These are phyloP conservation scores for Oostethus manadensis DNA, from an alignment of 2,113 vertebrate species.

Conservation along the genomic window DNA sequence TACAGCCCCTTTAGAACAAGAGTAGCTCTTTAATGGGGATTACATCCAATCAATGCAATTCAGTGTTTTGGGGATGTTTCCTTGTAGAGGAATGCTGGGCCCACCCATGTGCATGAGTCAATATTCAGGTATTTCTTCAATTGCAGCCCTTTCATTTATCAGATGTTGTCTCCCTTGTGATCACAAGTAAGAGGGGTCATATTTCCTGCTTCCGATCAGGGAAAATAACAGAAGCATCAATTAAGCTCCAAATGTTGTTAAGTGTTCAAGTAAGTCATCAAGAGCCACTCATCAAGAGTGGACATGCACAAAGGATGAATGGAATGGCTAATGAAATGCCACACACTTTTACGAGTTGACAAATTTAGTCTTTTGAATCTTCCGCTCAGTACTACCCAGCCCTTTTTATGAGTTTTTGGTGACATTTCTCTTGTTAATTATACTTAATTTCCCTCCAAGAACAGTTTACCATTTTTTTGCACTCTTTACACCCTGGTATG, in stretches of 20 bases:
- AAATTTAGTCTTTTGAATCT: constrained; percentile 16
- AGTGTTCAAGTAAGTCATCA: constrained; percentile 19
- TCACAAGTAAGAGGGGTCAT: constrained; percentile 7
- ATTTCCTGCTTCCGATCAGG: constrained; percentile 13
- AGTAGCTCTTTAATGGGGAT: neutral
- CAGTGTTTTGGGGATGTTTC: neutral
- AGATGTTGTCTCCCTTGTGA: constrained; percentile 24
- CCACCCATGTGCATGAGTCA: constrained; percentile 34
- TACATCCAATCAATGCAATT: neutral
- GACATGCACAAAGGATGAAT: constrained; percentile 41
- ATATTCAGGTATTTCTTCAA: constrained; percentile 14
- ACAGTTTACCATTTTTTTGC: constrained; percentile 38
- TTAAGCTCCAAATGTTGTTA: constrained; percentile 16
- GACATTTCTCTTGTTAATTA: constrained; percentile 23
- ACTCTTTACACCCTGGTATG: constrained; percentile 31
- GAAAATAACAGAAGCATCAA: constrained; percentile 22
- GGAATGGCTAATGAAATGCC: constrained; percentile 20
- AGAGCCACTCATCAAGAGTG: constrained; percentile 21
- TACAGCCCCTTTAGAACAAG: constrained; percentile 6
- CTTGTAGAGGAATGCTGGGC: neutral
- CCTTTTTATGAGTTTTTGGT: constrained; percentile 13
- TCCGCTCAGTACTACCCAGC: constrained; percentile 1
- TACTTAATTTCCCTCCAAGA: constrained; percentile 21
- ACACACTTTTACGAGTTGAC: constrained; percentile 32
- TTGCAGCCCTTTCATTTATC: constrained; percentile 7